A percentile compares a stretch with the other conserved stretches of the same genome.
These are phyloP conservation scores for Yponomeuta cagnagella DNA, from an alignment of 2,888 invertebrate genomes.

Conservation along the genomic window DNA sequence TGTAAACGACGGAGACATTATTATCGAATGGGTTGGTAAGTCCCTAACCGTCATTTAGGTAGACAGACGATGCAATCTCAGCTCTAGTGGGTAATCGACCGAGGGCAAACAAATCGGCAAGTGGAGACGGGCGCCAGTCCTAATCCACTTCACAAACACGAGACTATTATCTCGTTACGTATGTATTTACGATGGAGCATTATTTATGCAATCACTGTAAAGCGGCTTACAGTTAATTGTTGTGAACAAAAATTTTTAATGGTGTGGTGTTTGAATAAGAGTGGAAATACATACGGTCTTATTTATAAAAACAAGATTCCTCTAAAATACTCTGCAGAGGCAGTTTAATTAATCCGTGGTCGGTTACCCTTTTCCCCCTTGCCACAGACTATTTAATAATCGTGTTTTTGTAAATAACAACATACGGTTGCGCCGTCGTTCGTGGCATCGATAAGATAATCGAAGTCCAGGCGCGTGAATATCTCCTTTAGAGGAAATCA, in stretches of 20 bases:
- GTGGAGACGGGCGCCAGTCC: conserved; percentile 8
- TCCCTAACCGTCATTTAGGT: neutral
- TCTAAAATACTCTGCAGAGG: too few species aligned
- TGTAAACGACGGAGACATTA: neutral
- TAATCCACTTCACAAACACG: conserved; percentile 3
- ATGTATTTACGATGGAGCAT: neutral
- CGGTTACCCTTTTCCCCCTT: too few species aligned
- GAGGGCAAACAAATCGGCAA: conserved; percentile 4
- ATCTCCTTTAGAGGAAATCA: neutral
- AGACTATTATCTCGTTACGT: neutral
- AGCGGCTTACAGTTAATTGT: neutral
- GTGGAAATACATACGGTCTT: neutral
- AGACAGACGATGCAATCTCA: neutral
- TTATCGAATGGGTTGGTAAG: neutral
- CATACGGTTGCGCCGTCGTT: neutral
- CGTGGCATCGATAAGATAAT: neutral
- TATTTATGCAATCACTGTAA: neutral
- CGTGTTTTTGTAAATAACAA: neutral
- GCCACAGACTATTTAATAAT: too few species aligned
- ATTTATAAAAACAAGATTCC: too few species aligned
- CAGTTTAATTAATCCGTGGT: too few species aligned
- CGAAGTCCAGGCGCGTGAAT: neutral
- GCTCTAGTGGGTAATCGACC: neutral
- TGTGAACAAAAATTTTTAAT: neutral
- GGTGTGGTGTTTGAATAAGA: neutral